Evolutionary conservation across 2,113 vertebrate species (phyloP), one percentile per base, ranked within the genome.

Genomic region (Hydropotes inermis): DNA sequence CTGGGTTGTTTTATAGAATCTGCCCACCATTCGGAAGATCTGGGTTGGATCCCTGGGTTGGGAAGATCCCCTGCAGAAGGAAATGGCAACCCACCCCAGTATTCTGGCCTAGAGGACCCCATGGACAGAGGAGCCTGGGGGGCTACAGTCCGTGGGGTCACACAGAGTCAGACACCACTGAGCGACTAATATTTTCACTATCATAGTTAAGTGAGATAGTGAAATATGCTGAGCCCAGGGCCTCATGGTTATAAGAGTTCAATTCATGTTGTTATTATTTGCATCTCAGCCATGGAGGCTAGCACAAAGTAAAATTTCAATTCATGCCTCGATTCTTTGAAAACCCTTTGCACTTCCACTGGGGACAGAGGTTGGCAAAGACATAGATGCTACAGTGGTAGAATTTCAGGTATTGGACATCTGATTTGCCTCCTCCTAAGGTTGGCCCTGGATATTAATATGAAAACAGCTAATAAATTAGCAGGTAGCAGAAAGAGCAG

Each of bases 401-500:
- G 25, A 78, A 91, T 91, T 95, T 78, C 58, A 96, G 85, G 15
- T 9, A n/a, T 36, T 28, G 13, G 82, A 81, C 21, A 88, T 17
- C 60, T 98, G 81, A 57, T 91, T 97, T 93, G 15, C 30, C 23
- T 94, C 50, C 78, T 96, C 9, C 50, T 16, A 57, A 95, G 45
- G 4, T 57, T 74, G 79, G 55, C 9, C 58, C 55, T 89, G 60
- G 17, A 25, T 86, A 84, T 96, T 95, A 97, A 92, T 97, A 86
- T 90, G 86, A 92, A 95, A 95, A 96, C 14, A 87, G 58, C 82
- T 93, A 96, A 89, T 88, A 86, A 88, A 92, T 95, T 92, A 97
- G 33, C 47, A 94, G 88, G 81, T 90, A 74, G 39, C 74, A 74
- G 36, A 95, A 61, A 79, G 52, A 79, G 15, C 60, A 86, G 67